A percentile compares a stretch with the other conserved stretches of the same genome.
Conservation (phyloP, 2,888 invertebrate species). For the Ectemnius continuus region DNA sequence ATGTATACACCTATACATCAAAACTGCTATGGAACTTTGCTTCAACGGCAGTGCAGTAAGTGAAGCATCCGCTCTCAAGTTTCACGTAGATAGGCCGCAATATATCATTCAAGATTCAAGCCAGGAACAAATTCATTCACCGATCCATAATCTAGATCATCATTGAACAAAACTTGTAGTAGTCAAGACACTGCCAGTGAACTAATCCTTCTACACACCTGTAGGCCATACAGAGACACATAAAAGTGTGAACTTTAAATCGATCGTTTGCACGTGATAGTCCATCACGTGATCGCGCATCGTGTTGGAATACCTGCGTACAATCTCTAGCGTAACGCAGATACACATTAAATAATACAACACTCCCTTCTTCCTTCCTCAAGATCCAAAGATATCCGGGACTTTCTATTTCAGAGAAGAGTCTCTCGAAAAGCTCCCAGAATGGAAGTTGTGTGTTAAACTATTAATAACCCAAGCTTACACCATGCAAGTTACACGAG, state of each 20-base stretch:
- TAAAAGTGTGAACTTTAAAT: slow-evolving; percentile 41
- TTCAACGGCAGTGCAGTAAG: background rate
- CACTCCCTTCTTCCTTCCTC: background rate
- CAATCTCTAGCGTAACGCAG: background rate
- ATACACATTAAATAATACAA: background rate
- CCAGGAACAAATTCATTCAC: background rate
- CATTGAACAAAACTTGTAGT: background rate
- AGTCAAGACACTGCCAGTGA: background rate
- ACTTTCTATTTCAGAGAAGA: background rate
- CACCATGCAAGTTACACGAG: background rate
- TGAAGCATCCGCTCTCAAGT: slow-evolving; percentile 1
- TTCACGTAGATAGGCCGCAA: background rate
- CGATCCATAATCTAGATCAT: background rate
- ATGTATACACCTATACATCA: background rate
- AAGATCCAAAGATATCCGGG: background rate
- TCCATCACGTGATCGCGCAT: slow-evolving; percentile 41
- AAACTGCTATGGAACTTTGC: slow-evolving; percentile 1
- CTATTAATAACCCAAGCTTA: background rate
- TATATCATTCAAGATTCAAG: slow-evolving; percentile 2
- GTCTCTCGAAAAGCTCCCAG: background rate
- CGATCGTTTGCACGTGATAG: slow-evolving; percentile 43
- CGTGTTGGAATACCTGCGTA: slow-evolving; percentile 10
- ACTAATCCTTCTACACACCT: slow-evolving; percentile 5
- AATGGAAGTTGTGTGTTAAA: background rate
- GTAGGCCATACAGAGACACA: slow-evolving; percentile 23